phyloP scores from a whole-genome alignment of 1,140 invertebrate genomes.

The Carcinoscorpius rotundicauda region DNA sequence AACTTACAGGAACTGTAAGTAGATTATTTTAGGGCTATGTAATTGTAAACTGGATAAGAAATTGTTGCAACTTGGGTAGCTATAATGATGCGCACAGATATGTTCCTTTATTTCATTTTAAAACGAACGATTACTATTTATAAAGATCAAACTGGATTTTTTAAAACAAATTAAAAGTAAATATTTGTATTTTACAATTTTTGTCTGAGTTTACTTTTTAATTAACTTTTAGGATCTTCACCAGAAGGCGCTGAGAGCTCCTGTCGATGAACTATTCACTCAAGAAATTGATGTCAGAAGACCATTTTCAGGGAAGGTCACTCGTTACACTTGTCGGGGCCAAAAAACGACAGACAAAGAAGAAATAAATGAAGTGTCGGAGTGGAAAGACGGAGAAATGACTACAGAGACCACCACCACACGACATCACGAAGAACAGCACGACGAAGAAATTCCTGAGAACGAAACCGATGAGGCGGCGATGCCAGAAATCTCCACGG shows the following conservation, averaged over 20 bases:
- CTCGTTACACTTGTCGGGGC: conserved; percentile 36
- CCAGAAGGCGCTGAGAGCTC: conserved; percentile 17
- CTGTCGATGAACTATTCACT: conserved; percentile 14
- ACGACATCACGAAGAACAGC: conserved; percentile 43
- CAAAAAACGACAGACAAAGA: conserved; percentile 65
- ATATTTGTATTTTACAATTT: not conserved
- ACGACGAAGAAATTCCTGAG: conserved; percentile 38
- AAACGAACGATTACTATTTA: no score
- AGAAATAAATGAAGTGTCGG: conserved; percentile 55
- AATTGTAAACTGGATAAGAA: no score
- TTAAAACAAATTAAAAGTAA: not conserved
- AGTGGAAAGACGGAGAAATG: conserved; percentile 55
- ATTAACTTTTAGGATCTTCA: conserved; percentile 19
- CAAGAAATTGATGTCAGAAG: no score
- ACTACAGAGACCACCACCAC: conserved; percentile 56
- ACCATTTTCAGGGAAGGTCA: conserved; percentile 17
- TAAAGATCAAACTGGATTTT: no score
- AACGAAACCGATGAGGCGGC: conserved; percentile 29
- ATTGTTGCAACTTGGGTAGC: no score
- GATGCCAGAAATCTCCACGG: conserved; percentile 36
- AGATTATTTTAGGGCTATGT: no score
- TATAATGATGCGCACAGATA: no score
- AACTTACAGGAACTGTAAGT: conserved; percentile 20
- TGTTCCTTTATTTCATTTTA: no score
- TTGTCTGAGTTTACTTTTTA: not conserved